These are phyloP conservation scores for Linnaemya tessellans DNA, from an alignment of 2,888 invertebrate species.

Conservation along the genomic window DNA sequence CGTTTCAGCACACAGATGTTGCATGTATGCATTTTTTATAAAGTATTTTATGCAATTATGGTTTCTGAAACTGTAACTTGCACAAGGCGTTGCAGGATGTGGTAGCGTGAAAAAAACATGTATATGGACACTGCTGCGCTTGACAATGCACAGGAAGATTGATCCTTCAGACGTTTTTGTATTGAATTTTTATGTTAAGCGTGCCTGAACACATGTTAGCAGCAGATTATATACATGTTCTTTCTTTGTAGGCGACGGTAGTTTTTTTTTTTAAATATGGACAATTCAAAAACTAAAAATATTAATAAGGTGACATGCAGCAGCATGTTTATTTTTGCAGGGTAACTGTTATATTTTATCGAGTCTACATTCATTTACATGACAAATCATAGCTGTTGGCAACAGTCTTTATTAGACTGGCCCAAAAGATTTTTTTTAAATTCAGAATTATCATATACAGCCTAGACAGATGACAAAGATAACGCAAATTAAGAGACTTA, in stretches of 20 bases:
- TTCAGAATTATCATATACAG: too few relatives aligned
- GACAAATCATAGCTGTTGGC: too few relatives aligned
- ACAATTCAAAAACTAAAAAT: conserved; percentile 17
- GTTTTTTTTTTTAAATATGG: conserved; percentile 11
- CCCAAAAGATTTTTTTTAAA: too few relatives aligned
- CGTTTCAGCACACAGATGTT: conserved; percentile 55
- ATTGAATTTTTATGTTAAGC: conserved; percentile 59
- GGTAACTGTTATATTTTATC: not conserved
- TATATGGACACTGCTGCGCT: not conserved
- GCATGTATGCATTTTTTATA: conserved; percentile 22
- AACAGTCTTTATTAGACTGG: too few relatives aligned
- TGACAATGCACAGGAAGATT: conserved; percentile 30
- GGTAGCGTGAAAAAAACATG: conserved; percentile 12
- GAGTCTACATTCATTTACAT: not conserved
- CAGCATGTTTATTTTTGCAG: conserved; percentile 24
- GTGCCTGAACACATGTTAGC: conserved; percentile 70
- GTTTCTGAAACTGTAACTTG: conserved; percentile 25
- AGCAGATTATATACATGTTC: conserved; percentile 47
- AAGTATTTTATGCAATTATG: conserved; percentile 53
- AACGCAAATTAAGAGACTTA: too few relatives aligned
- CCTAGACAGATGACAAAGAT: too few relatives aligned
- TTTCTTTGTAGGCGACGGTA: not conserved
- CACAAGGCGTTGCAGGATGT: conserved; percentile 67
- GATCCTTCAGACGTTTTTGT: conserved; percentile 20
- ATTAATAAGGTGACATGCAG: conserved; percentile 13